Base-by-base conservation (phyloP, 2,797 vertebrate genomes). In the Hephaestus fuliginosus region DNA sequence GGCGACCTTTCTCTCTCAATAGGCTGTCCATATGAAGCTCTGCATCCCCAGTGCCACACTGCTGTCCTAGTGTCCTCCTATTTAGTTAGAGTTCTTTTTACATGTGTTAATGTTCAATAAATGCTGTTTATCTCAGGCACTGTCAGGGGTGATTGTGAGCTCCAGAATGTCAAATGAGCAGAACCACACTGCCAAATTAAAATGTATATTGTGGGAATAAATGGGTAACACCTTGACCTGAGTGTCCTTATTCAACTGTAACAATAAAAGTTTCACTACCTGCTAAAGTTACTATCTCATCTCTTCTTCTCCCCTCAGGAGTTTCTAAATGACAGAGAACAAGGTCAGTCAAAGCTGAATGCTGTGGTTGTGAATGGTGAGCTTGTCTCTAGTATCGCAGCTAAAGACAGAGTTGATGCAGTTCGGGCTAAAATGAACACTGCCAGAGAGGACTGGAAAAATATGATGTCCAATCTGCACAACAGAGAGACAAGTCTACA, bases 381-480 rank as follows among this genome's bases (percentile, higher is more conserved):
- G 55, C 93, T 97, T 3, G 65, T 98, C 75, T 95, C 88, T 53
- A 91, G 91, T 58, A 57, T 97, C 41, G 81, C 96, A 63, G 81
- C 93, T 14, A 92, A 96, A 83, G 97, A 98, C 82, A 97, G 96
- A 89, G 95, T 91, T 1, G 94, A 97, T 60, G 84, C 91, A 9
- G 83, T 97, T 74, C 95, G 86, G 56, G 92, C 91, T 60, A 98
- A 98, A 93, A 93, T 92, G 66, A 85, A 84, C 84, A 85, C 91
- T 0, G 95, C 97, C 75, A 97, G 95, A 93, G 97, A 96, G 66
- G 97, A 99, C 3, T 99, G 97, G 97, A 98, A 97, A 83, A 95
- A 91, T 11, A 95, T 98, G 56, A 95, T 97, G 88, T 92, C 96
- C 30, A 97, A 88, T n/a, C 95, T 99, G 46, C 97, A 97, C 91